Evolutionary conservation across 2,113 vertebrate genomes (phyloP), one percentile per base, ranked within the genome.

Genomic region (Zootoca vivipara): DNA sequence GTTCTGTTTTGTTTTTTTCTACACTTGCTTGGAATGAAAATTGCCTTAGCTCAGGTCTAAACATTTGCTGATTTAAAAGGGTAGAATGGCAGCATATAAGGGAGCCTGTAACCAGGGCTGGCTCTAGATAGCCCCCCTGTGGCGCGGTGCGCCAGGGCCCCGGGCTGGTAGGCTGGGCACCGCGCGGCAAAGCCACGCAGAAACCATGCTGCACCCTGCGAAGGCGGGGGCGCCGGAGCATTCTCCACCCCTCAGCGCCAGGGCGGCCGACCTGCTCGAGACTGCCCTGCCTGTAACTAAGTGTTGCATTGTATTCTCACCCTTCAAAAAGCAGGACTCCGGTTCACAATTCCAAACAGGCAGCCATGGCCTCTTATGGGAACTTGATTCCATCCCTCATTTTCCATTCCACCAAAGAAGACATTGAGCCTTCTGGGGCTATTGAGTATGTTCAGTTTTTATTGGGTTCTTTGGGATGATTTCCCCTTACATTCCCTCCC

Each of bases 21-120:
- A 79, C 83, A 89, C 86, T 84, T 91, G 40, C 8, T 82, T 65
- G 10, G 15, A 67, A n/a, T 35, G 3, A 87, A 22, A 28, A 81
- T 46, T 77, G 46, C 0, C 24, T 89, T 92, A 91, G 85, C 56
- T 7, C 26, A 18, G 22, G 18, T 22, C 74, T 80, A 56, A 77
- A 20, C 28, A n/a, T 87, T 73, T 88, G 77, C 40, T 83, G 42
- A 42, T 28, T n/a, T 70, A 33, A 70, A 70, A 52, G 3, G 65
- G 69, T 52, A 83, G 28, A 70, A 18, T 46, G n/a, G 12, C 42
- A 78, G 70, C 33, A 33, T 33, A 22, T 70, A 62, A 81, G 58
- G 24, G 10, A 22, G 58, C 58, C 58, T 62, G 58, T 52, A 52
- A 52, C 46, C 5, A 52, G n/a, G n/a, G n/a, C n/a, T n/a, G n/a